Evolutionary conservation across 2,888 invertebrate genomes (phyloP).

Genomic region (Galerucella calmariensis): DNA sequence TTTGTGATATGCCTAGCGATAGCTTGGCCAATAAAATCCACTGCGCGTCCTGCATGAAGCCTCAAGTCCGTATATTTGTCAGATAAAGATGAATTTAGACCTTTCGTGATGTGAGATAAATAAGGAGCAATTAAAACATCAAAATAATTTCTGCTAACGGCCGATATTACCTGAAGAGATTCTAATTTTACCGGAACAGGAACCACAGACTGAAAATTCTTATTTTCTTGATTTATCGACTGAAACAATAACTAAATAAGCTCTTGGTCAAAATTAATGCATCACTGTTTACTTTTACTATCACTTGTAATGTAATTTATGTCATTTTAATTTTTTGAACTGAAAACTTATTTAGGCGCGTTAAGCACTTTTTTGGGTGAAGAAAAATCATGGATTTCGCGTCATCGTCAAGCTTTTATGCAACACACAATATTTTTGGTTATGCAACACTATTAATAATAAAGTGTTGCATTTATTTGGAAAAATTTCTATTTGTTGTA

Average conservation of each 20-base stretch:
- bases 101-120: conserved; percentile 70
- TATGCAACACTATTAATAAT: no score
- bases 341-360: no score
- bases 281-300: not conserved
- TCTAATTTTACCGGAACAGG: conserved; percentile 79
- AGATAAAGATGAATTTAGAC: conserved; percentile 70
- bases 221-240: conserved; percentile 10
- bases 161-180: conserved; percentile 78
- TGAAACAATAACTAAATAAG: conserved; percentile 14
- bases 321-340: no score
- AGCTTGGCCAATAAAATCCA: conserved; percentile 77
- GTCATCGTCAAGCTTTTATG: no score
- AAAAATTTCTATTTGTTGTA: no score
- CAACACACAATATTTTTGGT: no score
- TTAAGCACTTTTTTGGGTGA: no score
- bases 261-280: not conserved
- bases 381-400: no score
- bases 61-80: conserved; percentile 76
- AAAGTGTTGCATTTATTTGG: no score
- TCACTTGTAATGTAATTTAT: not conserved
- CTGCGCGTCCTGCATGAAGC: conserved; percentile 76
- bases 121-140: conserved; percentile 69
- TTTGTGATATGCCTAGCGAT: conserved; percentile 64
- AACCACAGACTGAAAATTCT: conserved; percentile 49
- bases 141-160: conserved; percentile 72